These are phyloP conservation scores for Gastrophysa polygoni DNA, from an alignment of 2,888 invertebrate species.

Conservation along the genomic window DNA sequence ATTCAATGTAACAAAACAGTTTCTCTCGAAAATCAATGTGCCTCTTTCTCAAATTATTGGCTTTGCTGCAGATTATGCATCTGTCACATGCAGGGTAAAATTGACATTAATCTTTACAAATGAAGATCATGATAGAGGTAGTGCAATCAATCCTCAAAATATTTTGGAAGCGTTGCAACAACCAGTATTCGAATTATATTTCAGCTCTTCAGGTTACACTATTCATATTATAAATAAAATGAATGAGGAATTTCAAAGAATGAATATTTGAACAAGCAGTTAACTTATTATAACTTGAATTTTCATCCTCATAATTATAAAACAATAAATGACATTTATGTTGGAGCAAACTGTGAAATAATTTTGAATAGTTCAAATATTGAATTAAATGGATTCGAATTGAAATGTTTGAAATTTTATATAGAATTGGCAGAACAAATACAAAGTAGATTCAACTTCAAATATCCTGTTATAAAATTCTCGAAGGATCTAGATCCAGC, in stretches of 20 bases:
- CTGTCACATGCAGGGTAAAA: conserved; percentile 41
- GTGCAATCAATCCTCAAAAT: neutral
- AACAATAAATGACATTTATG: neutral
- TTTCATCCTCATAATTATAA: neutral
- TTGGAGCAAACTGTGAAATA: conserved; percentile 1
- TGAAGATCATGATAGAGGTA: neutral
- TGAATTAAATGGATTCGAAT: neutral
- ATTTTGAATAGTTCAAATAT: neutral
- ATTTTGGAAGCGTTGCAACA: neutral
- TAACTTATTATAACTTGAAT: conserved; percentile 2
- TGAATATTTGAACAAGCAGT: conserved; percentile 5
- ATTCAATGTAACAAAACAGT: neutral
- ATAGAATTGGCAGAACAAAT: neutral
- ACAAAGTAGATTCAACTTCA: no score
- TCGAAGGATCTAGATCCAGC: no score
- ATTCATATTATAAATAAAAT: conserved; percentile 1
- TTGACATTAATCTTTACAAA: neutral
- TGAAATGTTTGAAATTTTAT: conserved; percentile 1
- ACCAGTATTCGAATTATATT: neutral
- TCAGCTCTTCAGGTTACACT: neutral
- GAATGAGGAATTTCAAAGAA: neutral
- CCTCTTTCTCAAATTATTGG: conserved; percentile 27
- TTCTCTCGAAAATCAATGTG: neutral
- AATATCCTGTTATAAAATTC: no score
- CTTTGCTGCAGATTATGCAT: conserved; percentile 42